These are phyloP conservation scores for Brachylomia viminalis DNA, from an alignment of 2,888 invertebrate species.

Conservation along the genomic window DNA sequence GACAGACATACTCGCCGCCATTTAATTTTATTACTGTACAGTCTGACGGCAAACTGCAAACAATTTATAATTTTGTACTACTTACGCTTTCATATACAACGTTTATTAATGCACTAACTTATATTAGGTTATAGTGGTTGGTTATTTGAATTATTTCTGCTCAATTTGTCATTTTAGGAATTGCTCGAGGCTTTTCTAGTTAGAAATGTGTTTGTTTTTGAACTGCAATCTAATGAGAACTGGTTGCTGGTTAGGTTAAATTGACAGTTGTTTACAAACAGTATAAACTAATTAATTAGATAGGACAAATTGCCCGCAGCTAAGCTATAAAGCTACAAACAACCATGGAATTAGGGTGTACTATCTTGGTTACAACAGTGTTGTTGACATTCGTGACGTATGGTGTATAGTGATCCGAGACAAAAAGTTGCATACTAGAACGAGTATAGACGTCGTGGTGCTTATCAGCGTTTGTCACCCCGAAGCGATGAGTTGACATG, in stretches of 20 bases:
- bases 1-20: slow-evolving; percentile 57
- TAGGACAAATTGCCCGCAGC: slow-evolving; percentile 6
- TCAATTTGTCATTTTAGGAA: slow-evolving; percentile 56
- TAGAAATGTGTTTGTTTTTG: slow-evolving; percentile 43
- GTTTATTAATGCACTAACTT: slow-evolving; percentile 52
- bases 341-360: too few relatives aligned
- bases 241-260: slow-evolving; percentile 18
- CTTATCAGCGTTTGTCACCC: slow-evolving; percentile 62
- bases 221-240: slow-evolving; percentile 12
- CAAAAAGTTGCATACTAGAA: slow-evolving; percentile 34
- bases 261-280: slow-evolving; percentile 40
- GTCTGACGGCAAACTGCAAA: slow-evolving; percentile 55
- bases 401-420: not conserved
- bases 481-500: slow-evolving; percentile 63
- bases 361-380: not conserved
- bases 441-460: slow-evolving; percentile 34
- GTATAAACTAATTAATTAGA: slow-evolving; percentile 14
- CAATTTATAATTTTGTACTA: slow-evolving; percentile 62
- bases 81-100: slow-evolving; percentile 46
- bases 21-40: slow-evolving; percentile 65
- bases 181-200: slow-evolving; percentile 39
- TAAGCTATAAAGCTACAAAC: not conserved
- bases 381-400: not conserved
- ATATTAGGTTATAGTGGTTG: slow-evolving; percentile 21
- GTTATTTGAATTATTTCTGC: slow-evolving; percentile 54